A percentile compares a stretch with the other conserved stretches of the same genome.
phyloP scores from a whole-genome alignment of 2,888 invertebrate species.

The Drosophila koepferae region DNA sequence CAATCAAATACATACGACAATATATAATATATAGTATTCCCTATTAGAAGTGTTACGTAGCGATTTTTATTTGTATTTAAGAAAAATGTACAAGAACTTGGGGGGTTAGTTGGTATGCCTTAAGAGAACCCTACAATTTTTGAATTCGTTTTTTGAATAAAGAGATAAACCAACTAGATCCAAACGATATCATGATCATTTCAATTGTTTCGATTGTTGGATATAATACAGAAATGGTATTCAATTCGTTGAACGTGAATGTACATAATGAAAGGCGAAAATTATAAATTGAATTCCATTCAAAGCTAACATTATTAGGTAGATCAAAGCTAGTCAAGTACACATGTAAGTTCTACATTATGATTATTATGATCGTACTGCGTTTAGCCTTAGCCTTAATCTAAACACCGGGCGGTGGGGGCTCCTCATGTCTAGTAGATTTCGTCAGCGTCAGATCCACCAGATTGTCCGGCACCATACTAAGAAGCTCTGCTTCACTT shows the following conservation, averaged over 20 bases:
- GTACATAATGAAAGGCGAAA: constrained; percentile 49
- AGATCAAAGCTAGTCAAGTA: constrained; percentile 51
- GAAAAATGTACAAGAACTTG: constrained; percentile 62
- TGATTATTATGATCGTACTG: constrained; percentile 35
- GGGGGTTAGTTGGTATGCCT: constrained; percentile 48
- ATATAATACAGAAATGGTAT: constrained; percentile 72
- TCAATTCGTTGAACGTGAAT: constrained; percentile 58
- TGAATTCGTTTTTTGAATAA: constrained; percentile 43
- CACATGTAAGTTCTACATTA: constrained; percentile 40
- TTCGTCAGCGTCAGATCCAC: constrained; percentile 47
- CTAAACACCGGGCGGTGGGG: constrained; percentile 80
- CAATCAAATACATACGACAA: constrained; percentile 21
- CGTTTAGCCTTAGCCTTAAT: constrained; percentile 21
- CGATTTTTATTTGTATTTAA: constrained; percentile 53
- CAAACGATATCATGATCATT: constrained; percentile 26
- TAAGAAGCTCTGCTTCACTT: constrained; percentile 86
- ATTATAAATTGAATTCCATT: constrained; percentile 59
- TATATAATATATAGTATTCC: constrained; percentile 41
- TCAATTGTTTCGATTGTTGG: constrained; percentile 48
- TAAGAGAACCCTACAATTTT: constrained; percentile 31
- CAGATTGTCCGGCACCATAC: constrained; percentile 85
- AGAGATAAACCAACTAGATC: constrained; percentile 40
- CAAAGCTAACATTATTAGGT: constrained; percentile 47
- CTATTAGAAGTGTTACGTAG: constrained; percentile 63
- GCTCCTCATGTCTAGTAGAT: constrained; percentile 57